phyloP scores from a whole-genome alignment of 2,797 vertebrate genomes.

The Brachyrhaphis roseni region DNA sequence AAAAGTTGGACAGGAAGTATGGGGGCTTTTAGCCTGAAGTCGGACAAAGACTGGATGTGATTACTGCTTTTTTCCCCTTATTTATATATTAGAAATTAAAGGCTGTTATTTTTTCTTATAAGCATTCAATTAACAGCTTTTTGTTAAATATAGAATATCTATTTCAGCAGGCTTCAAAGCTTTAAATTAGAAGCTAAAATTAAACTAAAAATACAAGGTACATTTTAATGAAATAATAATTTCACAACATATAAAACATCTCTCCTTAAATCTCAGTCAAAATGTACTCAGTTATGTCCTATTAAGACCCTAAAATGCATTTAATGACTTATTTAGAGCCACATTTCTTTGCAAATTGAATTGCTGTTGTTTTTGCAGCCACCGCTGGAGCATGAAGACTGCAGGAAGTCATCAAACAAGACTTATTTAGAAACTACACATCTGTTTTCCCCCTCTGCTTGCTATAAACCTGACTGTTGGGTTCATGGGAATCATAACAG shows the following conservation, averaged over 20 bases:
- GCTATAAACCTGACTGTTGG: constrained; percentile 38
- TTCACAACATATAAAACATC: not conserved
- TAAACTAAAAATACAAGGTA: not conserved
- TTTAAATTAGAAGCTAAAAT: not conserved
- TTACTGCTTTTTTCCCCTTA: constrained; percentile 58
- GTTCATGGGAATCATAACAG: constrained; percentile 80
- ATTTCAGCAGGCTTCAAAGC: not conserved
- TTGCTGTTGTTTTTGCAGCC: not conserved
- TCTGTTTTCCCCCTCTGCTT: constrained; percentile 50
- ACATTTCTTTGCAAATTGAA: not conserved
- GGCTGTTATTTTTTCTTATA: not conserved
- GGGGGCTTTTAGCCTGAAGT: constrained; percentile 38
- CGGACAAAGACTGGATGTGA: constrained; percentile 45
- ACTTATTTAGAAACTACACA: constrained; percentile 54
- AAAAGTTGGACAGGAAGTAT: constrained; percentile 44
- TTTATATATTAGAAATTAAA: constrained; percentile 19
- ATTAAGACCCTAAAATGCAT: not conserved
- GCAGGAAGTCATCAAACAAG: constrained; percentile 20
- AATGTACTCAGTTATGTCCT: not conserved
- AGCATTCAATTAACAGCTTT: not conserved
- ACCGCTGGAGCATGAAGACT: not conserved
- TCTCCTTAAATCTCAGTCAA: not conserved
- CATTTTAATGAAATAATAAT: not conserved
- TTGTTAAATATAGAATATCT: not conserved
- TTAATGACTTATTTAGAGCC: not conserved